Conservation (phyloP, 1,140 invertebrate genomes). For the Drosophila carrolli region DNA sequence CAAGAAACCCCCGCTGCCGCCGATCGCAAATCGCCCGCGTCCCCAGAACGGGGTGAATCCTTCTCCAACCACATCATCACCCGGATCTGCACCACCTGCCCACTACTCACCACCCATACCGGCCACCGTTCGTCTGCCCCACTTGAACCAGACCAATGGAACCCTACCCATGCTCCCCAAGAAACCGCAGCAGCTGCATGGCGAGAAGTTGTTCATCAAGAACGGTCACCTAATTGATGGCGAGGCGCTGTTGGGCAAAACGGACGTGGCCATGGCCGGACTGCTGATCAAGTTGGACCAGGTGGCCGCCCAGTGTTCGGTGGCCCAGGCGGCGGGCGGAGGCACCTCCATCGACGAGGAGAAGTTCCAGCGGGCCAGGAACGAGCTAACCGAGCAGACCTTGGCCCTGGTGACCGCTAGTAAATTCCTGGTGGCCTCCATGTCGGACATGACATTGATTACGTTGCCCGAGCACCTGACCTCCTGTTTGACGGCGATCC, state of each 20-base stretch:
- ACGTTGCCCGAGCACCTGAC: conserved; percentile 88
- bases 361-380: conserved; percentile 90
- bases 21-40: conserved; percentile 87
- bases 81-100: conserved; percentile 34
- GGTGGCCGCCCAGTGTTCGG: conserved; percentile 88
- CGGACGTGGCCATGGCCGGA: conserved; percentile 88
- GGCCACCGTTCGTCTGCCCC: conserved; percentile 71
- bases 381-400: conserved; percentile 91
- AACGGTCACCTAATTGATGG: conserved; percentile 86
- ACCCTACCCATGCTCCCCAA: conserved; percentile 58
- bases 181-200: conserved; percentile 78
- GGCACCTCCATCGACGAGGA: conserved; percentile 89
- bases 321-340: conserved; percentile 89
- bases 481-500: conserved; percentile 89
- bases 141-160: conserved; percentile 63
- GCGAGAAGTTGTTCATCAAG: conserved; percentile 84
- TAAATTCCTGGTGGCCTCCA: conserved; percentile 92
- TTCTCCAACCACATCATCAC: conserved; percentile 33
- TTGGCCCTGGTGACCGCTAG: conserved; percentile 93
- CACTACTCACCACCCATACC: conserved; percentile 78
- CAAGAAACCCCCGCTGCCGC: conserved; percentile 90
- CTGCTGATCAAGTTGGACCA: conserved; percentile 88
- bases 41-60: conserved; percentile 75
- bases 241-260: conserved; percentile 88
- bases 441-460: conserved; percentile 87